Evolutionary conservation across 2,797 vertebrate species (phyloP).

Genomic region (Petrocephalus sullivani): DNA sequence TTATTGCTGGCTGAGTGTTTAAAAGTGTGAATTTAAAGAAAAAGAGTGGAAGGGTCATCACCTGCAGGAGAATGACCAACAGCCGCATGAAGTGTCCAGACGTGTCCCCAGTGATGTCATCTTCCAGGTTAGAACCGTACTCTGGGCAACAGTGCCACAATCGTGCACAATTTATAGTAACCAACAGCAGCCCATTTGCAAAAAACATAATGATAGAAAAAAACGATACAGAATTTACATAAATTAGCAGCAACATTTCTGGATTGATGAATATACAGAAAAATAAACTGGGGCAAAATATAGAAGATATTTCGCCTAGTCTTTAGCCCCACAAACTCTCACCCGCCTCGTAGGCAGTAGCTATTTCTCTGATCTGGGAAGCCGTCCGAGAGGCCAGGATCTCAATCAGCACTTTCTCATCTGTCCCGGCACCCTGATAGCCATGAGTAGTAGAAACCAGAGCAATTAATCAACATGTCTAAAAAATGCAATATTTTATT

Average conservation of each 20-base stretch:
- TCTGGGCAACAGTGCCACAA: slow-evolving; percentile 55
- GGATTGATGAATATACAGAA: background rate
- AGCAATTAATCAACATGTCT: background rate
- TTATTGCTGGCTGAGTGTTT: background rate
- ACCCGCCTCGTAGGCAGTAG: slow-evolving; percentile 78
- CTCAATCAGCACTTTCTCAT: slow-evolving; percentile 85
- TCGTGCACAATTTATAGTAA: background rate
- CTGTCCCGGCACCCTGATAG: slow-evolving; percentile 81
- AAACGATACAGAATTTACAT: too few species aligned
- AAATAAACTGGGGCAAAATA: background rate
- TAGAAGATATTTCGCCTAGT: background rate
- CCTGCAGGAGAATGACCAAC: slow-evolving; percentile 90
- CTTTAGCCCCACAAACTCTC: slow-evolving; percentile 18
- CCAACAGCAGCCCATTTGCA: background rate
- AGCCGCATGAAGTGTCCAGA: slow-evolving; percentile 85
- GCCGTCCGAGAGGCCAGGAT: slow-evolving; percentile 85
- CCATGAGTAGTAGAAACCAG: background rate
- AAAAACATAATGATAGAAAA: background rate
- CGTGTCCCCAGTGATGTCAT: slow-evolving; percentile 79
- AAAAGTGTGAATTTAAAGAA: background rate
- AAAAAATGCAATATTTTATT: background rate
- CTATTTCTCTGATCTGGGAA: slow-evolving; percentile 71
- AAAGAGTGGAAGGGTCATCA: slow-evolving; percentile 37
- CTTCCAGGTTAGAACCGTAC: slow-evolving; percentile 75
- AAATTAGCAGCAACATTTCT: background rate